phyloP scores from a whole-genome alignment of 2,888 invertebrate species.

The Biston betularia region DNA sequence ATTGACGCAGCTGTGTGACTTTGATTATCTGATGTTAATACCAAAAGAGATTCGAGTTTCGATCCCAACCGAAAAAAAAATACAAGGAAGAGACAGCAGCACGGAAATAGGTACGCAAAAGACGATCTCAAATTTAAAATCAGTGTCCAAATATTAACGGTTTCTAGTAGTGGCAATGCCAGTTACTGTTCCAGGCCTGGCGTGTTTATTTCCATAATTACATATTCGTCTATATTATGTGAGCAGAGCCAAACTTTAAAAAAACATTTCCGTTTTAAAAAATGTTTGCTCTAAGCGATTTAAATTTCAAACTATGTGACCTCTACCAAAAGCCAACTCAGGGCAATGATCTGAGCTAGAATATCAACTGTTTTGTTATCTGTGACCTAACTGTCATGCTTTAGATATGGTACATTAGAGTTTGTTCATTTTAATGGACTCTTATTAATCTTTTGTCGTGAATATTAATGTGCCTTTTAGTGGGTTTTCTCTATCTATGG shows the following conservation, averaged over 20 bases:
- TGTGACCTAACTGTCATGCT: constrained; percentile 32
- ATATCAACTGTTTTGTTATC: constrained; percentile 13
- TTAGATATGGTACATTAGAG: constrained; percentile 31
- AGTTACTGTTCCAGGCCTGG: too few species aligned
- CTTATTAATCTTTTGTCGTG: constrained; percentile 28
- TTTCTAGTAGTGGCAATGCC: too few species aligned
- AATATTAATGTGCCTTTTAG: constrained; percentile 24
- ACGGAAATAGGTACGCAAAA: too few species aligned
- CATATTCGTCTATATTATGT: background rate
- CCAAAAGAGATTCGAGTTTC: too few species aligned
- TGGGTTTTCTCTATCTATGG: constrained; percentile 4
- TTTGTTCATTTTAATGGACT: constrained; percentile 29
- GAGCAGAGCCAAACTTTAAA: too few species aligned
- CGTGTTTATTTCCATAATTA: too few species aligned
- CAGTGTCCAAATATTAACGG: too few species aligned
- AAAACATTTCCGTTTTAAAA: background rate
- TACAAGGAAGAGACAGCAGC: too few species aligned
- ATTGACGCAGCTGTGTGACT: too few species aligned
- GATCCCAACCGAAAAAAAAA: too few species aligned
- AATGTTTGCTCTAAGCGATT: background rate
- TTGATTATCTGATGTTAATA: too few species aligned
- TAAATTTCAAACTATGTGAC: constrained; percentile 12
- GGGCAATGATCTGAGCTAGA: constrained; percentile 31
- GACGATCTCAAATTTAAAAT: too few species aligned
- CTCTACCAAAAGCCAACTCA: constrained; percentile 10